phyloP scores from a whole-genome alignment of 2,113 vertebrate species.

The Ammodramus savannarum region DNA sequence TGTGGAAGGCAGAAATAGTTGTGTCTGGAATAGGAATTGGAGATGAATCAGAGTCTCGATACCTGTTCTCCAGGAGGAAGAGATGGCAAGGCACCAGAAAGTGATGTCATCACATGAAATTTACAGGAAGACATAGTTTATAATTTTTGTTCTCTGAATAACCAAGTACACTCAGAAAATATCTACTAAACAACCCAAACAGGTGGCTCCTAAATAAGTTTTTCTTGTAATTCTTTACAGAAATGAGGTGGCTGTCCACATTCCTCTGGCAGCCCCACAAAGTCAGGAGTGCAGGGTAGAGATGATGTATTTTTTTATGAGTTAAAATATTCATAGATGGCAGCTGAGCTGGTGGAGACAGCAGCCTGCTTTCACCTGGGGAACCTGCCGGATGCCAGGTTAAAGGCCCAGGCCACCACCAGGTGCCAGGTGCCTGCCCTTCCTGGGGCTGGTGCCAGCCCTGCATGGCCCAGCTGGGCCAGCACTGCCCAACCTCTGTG shows the following conservation, averaged over 20 bases:
- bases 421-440: fast-evolving
- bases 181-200: background rate
- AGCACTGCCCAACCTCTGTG: background rate
- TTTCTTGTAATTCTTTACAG: background rate
- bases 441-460: background rate
- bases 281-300: background rate
- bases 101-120: background rate
- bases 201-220: background rate
- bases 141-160: background rate
- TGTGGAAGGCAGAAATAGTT: background rate
- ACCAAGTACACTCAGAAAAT: background rate
- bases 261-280: background rate
- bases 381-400: background rate
- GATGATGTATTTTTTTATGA: constrained; percentile 15
- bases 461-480: background rate
- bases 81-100: background rate
- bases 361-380: background rate
- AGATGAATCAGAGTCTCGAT: background rate
- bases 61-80: background rate
- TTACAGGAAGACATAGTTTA: background rate
- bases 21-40: background rate
- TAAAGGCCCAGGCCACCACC: background rate
- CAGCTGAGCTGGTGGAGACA: background rate
- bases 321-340: constrained; percentile 28
- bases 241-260: background rate